Evolutionary conservation across 2,113 vertebrate species (phyloP), one percentile per base, ranked within the genome.

Genomic region (Phocoena phocoena): DNA sequence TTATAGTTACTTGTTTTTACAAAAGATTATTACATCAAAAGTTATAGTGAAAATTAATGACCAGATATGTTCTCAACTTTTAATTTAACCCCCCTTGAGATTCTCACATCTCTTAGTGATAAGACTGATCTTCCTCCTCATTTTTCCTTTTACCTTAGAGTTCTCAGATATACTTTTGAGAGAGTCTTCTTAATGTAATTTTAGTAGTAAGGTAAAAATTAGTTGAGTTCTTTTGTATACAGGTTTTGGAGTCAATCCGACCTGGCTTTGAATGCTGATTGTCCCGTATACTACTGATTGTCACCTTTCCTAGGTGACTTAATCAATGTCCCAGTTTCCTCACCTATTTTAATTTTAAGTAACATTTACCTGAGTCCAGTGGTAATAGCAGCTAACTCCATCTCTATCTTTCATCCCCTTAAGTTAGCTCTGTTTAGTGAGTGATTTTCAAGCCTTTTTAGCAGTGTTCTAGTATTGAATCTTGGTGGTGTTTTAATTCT

Each of bases 41-140:
- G 23, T 84, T 83, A 31, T 83, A 87, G 63, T 96, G 88, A 62
- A 85, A 92, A 68, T 53, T 74, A 80, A 84, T 63, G n/a, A 81
- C 90, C 28, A 89, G 9, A 90, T 80, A 71, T 67, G n/a, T 83
- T 83, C 9, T 79, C 47, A 91, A 25, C 60, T 88, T 92, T 50
- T 80, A 36, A 71, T 82, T 74, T 85, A 90, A 90, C 86, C n/a
- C 18, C 7, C 50, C 55, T 87, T 80, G 33, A 95, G 62, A 90
- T 11, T 87, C 28, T 60, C 36, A 90, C 14, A 17, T 85, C 38
- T 90, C 68, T 84, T 70, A 62, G 25, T 55, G 68, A 36, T 87
- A 93, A 95, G 25, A 82, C 53, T 90, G 67, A 90, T 55, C 28
- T 94, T 91, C 26, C 11, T 88, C 25, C 18, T 92, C 68, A 47